These are phyloP conservation scores for Thripadectes ignobilis DNA, from an alignment of 2,797 vertebrate species.

Conservation along the genomic window DNA sequence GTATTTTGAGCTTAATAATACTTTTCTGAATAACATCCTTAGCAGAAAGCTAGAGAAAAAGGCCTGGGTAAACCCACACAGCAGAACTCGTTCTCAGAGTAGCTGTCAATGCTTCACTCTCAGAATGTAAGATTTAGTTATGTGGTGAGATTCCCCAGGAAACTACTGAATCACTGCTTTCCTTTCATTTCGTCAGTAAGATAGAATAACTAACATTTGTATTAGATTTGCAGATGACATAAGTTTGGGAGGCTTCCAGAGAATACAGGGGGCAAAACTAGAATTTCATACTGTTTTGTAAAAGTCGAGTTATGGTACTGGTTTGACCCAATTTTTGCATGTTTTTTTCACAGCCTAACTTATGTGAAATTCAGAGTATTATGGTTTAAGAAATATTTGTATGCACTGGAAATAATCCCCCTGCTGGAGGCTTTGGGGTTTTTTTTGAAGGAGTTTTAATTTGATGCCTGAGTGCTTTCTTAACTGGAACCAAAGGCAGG, in stretches of 20 bases:
- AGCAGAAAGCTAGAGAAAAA: background rate
- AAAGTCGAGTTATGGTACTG: background rate
- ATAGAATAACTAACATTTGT: background rate
- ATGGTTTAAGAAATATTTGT: background rate
- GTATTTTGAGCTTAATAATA: background rate
- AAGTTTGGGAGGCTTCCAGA: background rate
- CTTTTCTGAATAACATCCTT: background rate
- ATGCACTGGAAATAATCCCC: background rate
- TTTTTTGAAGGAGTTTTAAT: background rate
- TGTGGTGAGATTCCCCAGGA: background rate
- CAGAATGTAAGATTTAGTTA: background rate
- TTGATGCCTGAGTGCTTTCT: background rate
- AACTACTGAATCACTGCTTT: background rate
- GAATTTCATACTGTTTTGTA: background rate
- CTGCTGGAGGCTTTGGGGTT: background rate
- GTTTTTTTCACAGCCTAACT: background rate
- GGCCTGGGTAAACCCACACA: background rate
- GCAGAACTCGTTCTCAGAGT: background rate
- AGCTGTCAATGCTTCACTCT: background rate
- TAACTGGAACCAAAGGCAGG: background rate
- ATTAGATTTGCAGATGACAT: background rate
- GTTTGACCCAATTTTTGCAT: background rate
- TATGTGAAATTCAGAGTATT: background rate
- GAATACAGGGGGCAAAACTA: background rate
- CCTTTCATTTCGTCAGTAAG: background rate